Percentiles rank a stretch among this genome's conserved stretches.
These are phyloP conservation scores for Nipponia nippon DNA, from an alignment of 2,113 vertebrate genomes.

Conservation along the genomic window DNA sequence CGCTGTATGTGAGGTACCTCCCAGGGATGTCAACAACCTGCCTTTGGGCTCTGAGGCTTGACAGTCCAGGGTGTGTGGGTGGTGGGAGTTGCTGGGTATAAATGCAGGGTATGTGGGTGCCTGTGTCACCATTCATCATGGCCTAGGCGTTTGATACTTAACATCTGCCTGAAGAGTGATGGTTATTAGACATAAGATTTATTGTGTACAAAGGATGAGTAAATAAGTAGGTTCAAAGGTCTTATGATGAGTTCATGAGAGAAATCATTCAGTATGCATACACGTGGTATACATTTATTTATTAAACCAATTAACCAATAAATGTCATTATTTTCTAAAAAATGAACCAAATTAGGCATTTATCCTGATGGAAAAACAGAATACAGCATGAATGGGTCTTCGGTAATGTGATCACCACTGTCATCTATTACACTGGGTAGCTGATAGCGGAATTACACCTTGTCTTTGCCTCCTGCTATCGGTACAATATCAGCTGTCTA, in stretches of 20 bases:
- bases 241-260: not conserved
- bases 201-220: not conserved
- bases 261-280: not conserved
- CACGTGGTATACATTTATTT: not conserved
- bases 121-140: not conserved
- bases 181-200: not conserved
- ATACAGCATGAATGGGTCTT: not conserved
- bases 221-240: not conserved
- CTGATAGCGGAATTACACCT: not conserved
- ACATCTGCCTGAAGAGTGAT: not conserved
- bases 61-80: not conserved
- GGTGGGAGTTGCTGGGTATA: not conserved
- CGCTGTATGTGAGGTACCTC: not conserved
- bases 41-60: not conserved
- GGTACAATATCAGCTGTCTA: not conserved
- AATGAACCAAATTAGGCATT: not conserved
- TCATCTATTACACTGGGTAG: not conserved
- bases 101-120: not conserved
- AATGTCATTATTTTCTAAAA: not conserved
- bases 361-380: not conserved
- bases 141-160: not conserved
- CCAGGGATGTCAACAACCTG: not conserved
- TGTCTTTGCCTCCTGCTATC: not conserved
- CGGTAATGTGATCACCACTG: not conserved
- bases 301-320: not conserved